Percentiles rank a stretch among this genome's conserved stretches.
Conservation (phyloP, 2,888 invertebrate genomes). For the Ornithoptera priamus region DNA sequence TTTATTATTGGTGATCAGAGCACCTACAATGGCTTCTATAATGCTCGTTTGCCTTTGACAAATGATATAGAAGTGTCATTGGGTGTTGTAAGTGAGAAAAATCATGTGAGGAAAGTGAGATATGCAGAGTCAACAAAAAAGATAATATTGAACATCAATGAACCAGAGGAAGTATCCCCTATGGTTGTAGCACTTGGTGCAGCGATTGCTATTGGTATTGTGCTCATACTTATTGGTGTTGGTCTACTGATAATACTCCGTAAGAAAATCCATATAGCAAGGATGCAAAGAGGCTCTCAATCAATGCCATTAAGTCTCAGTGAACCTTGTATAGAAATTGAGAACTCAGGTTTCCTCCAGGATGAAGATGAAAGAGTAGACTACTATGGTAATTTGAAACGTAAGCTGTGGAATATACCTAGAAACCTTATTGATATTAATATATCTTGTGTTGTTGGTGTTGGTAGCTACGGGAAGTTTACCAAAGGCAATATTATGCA, state of each 20-base stretch:
- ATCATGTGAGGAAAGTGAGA: constrained; percentile 82
- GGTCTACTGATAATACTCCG: constrained; percentile 82
- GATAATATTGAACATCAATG: constrained; percentile 76
- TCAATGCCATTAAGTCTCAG: constrained; percentile 86
- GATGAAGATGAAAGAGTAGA: constrained; percentile 85
- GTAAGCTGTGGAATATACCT: constrained; percentile 87
- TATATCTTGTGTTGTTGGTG: constrained; percentile 83
- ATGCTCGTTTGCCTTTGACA: constrained; percentile 84
- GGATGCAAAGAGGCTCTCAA: constrained; percentile 72
- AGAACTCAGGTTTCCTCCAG: constrained; percentile 88
- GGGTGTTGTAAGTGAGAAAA: constrained; percentile 85
- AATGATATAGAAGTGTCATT: constrained; percentile 84
- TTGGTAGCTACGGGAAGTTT: constrained; percentile 89
- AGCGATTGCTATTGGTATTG: constrained; percentile 85
- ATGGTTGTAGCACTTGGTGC: constrained; percentile 77
- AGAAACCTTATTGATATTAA: constrained; percentile 86
- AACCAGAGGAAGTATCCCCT: constrained; percentile 69
- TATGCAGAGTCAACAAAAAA: constrained; percentile 82
- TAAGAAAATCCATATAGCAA: constrained; percentile 65
- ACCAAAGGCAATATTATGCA: constrained; percentile 85
- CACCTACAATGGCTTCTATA: constrained; percentile 87
- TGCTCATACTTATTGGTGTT: constrained; percentile 83
- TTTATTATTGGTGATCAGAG: constrained; percentile 89
- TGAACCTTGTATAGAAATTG: constrained; percentile 89
- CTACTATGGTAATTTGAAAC: constrained; percentile 86